Evolutionary conservation across 2,113 vertebrate species (phyloP).

Genomic region (Rousettus leschenaultii): DNA sequence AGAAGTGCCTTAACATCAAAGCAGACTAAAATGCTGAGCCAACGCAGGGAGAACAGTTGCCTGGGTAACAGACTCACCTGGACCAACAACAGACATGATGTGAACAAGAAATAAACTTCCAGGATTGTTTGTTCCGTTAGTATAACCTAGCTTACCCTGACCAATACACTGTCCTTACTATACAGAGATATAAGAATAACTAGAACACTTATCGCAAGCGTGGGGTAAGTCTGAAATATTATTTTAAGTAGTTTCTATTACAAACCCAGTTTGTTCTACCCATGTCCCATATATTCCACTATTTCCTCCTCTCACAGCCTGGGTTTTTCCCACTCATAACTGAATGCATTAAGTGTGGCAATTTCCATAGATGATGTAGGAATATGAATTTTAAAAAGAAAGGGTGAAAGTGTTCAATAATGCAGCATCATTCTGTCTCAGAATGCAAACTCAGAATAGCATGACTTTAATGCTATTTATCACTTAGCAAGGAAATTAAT

Average conservation of each 20-base stretch:
- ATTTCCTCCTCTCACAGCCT: neutral
- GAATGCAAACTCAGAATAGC: conserved; percentile 39
- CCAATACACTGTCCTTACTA: neutral
- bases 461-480: conserved; percentile 35
- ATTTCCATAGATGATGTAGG: conserved; percentile 14
- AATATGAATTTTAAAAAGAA: conserved; percentile 48
- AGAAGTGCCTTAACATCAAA: neutral
- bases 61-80: neutral
- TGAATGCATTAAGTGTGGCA: neutral
- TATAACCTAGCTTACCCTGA: neutral
- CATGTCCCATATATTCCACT: neutral
- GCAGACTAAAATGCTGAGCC: neutral
- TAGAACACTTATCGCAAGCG: neutral
- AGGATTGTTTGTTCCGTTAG: neutral
- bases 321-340: neutral
- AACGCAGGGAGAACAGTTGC: neutral
- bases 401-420: conserved; percentile 55
- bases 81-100: neutral
- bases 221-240: neutral
- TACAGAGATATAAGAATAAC: neutral
- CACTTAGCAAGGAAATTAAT: conserved; percentile 59
- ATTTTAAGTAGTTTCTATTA: neutral
- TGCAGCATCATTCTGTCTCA: conserved; percentile 9
- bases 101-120: neutral
- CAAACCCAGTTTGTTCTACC: neutral